Evolutionary conservation across 2,888 invertebrate genomes (phyloP).

Genomic region (Cheilosia soror): DNA sequence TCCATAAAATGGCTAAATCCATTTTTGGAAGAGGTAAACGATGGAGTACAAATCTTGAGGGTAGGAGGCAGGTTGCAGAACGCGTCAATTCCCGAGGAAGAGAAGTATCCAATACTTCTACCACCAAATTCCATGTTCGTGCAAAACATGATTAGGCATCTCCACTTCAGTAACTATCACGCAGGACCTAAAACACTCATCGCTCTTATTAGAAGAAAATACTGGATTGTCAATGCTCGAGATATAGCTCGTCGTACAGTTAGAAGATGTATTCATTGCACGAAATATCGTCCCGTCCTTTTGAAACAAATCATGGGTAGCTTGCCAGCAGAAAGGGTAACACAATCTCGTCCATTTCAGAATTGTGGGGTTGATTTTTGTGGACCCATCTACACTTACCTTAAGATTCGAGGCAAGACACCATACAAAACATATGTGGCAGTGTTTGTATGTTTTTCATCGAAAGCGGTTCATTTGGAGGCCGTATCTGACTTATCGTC

Average conservation of each 20-base stretch:
- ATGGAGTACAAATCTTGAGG: background rate
- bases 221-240: constrained; percentile 28
- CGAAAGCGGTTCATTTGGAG: too few relatives aligned
- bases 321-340: background rate
- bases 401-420: too few relatives aligned
- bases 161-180: constrained; percentile 3
- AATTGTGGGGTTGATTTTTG: background rate
- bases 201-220: constrained; percentile 8
- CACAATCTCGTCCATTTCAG: background rate
- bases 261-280: constrained; percentile 22
- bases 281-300: constrained; percentile 7
- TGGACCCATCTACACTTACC: too few relatives aligned
- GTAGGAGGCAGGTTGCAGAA: background rate
- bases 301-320: background rate
- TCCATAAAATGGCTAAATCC: too few relatives aligned
- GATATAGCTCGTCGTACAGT: constrained; percentile 2
- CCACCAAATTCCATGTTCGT: background rate
- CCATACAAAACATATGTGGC: too few relatives aligned
- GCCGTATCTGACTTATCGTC: too few relatives aligned
- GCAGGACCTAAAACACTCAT: constrained; percentile 37
- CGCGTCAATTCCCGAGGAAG: background rate
- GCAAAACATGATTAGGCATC: background rate
- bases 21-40: background rate
- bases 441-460: too few relatives aligned
- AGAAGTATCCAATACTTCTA: background rate